Percentiles rank a stretch among this genome's conserved stretches.
These are phyloP conservation scores for Gasterosteus aculeatus DNA, from an alignment of 2,113 vertebrate genomes.

Conservation along the genomic window DNA sequence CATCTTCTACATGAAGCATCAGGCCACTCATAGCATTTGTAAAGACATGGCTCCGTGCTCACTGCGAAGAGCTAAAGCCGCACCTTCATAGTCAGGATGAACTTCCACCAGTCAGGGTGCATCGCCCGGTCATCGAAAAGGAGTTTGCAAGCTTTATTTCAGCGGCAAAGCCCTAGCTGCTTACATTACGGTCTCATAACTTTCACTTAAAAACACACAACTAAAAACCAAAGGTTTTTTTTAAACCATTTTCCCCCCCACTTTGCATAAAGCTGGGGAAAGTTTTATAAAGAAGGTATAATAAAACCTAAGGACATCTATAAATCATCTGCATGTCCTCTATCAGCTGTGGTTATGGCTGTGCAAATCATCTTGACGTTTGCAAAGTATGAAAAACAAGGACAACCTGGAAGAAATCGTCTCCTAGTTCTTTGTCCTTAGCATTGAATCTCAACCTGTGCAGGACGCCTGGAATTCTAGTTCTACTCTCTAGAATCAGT, in stretches of 20 bases:
- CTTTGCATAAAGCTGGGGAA: constrained; percentile 10
- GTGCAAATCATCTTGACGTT: constrained; percentile 27
- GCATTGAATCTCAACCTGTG: neutral
- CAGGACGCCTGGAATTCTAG: neutral
- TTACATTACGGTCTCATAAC: neutral
- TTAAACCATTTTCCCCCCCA: neutral
- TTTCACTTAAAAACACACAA: constrained; percentile 10
- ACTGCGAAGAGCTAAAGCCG: neutral
- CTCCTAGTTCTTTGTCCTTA: neutral
- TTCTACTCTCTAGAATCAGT: neutral
- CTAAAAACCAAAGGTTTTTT: neutral
- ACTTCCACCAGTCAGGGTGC: neutral
- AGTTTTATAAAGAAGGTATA: constrained; percentile 36
- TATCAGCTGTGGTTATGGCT: constrained; percentile 23
- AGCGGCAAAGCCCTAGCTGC: neutral
- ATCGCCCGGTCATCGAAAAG: neutral
- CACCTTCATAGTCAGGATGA: neutral
- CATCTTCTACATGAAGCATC: neutral
- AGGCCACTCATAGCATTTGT: constrained; percentile 31
- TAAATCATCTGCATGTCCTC: constrained; percentile 38
- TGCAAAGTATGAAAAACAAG: constrained; percentile 31
- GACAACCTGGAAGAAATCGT: neutral
- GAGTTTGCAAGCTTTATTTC: neutral
- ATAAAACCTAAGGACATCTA: constrained; percentile 32
- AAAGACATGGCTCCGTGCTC: constrained; percentile 29